Evolutionary conservation across 2,797 vertebrate species (phyloP).

Genomic region (Gouania willdenowi): DNA sequence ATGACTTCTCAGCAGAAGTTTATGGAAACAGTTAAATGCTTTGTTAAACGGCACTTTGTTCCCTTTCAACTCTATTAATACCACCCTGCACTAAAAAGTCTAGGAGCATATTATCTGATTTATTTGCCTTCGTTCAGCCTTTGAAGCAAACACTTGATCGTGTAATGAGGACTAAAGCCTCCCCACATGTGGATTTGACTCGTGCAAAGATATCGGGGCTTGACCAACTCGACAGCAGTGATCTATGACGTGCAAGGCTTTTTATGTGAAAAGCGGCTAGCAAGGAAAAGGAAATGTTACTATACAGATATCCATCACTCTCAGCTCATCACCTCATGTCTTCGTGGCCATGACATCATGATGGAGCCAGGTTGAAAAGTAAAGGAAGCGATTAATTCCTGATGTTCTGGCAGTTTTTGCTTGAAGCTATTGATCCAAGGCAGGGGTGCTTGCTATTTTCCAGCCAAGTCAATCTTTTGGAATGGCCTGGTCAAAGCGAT

Average conservation of each 20-base stretch:
- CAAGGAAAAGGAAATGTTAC: slow-evolving; percentile 72
- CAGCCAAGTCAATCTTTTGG: too few species aligned
- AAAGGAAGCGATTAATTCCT: slow-evolving; percentile 66
- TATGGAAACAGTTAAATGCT: slow-evolving; percentile 57
- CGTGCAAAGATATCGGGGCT: slow-evolving; percentile 19
- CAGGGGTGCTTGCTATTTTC: too few species aligned
- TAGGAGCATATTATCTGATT: slow-evolving; percentile 11
- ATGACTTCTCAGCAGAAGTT: slow-evolving; percentile 43
- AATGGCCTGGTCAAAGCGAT: too few species aligned
- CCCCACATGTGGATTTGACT: slow-evolving; percentile 62
- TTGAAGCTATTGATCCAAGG: too few species aligned
- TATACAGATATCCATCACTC: slow-evolving; percentile 79
- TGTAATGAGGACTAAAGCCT: slow-evolving; percentile 33
- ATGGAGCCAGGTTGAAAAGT: slow-evolving; percentile 37
- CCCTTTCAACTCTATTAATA: slow-evolving; percentile 22
- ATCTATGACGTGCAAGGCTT: slow-evolving; percentile 71
- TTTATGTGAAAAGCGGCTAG: slow-evolving; percentile 73
- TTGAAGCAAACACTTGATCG: slow-evolving; percentile 10
- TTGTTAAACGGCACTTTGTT: slow-evolving; percentile 52
- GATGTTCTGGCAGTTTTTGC: slow-evolving; percentile 46
- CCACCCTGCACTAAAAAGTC: slow-evolving; percentile 24
- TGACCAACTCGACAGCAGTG: slow-evolving; percentile 49
- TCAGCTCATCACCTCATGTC: slow-evolving; percentile 72
- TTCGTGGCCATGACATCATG: slow-evolving; percentile 70
- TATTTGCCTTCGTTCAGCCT: slow-evolving; percentile 24